Base-by-base conservation (phyloP, 2,888 invertebrate species). In the Rhagonycha lutea region DNA sequence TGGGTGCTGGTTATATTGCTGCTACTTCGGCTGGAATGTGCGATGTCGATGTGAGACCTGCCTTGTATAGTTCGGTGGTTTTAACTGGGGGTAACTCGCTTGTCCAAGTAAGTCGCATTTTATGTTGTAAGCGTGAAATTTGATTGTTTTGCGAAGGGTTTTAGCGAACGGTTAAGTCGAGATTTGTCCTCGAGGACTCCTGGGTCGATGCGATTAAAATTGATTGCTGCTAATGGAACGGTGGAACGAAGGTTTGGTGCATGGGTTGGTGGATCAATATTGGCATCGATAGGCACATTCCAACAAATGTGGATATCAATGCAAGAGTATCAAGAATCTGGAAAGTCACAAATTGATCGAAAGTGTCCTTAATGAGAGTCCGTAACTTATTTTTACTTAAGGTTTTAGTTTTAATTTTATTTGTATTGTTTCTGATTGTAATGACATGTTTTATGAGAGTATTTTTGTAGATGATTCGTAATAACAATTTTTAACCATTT, bases 241-340 rank as follows among this genome's bases (percentile, higher is more conserved):
- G 92, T 94, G 0, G 99, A 99, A 88, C 88, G 99, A 68, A 89
- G 98, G 73, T 99, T 98, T 89, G 98, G 98, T 5, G 95, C 98
- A 0, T 99, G 99, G 99, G 98, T 99, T 79, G 99, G 94, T 32
- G 99, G 99, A 3, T 99, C 99, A 0, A 99, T 99, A 83, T 89
- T 99, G 68, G 99, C 98, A 0, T 99, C 99, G 0, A 94, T 99
- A 84, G 99, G 99, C 8, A 98, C 98, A 18, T 99, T 99, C 90
- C 99, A 99, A 86, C 99, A 99, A 89, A 98, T 99, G 97, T 99
- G 99, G 99, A 97, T 99, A 82, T 98, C 98, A 0, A 98, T 98
- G 83, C 98, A 98, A 87, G 99, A 99, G 88, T 99, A 99, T 87
- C 98, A 99, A 84, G 99, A 99, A 86, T 95, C 95, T 0, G 99